Percentiles rank a stretch among this genome's conserved stretches.
phyloP scores from a whole-genome alignment of 2,888 invertebrate genomes.

The Amblyteles armatorius region DNA sequence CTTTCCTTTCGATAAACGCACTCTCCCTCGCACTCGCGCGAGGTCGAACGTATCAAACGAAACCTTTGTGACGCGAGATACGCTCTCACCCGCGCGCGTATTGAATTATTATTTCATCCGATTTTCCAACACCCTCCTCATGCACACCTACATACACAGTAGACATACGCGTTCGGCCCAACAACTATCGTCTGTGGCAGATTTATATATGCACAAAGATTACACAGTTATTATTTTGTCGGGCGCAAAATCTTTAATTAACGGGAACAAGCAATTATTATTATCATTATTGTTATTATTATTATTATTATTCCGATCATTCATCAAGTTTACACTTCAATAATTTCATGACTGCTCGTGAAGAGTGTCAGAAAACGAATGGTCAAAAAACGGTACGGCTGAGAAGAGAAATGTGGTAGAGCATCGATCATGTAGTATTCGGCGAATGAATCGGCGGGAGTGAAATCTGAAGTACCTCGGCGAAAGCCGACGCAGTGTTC shows the following conservation, averaged over 20 bases:
- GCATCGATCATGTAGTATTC: neutral
- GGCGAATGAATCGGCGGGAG: neutral
- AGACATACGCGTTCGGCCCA: conserved; percentile 17
- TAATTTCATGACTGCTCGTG: neutral
- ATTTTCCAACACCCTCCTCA: conserved; percentile 63
- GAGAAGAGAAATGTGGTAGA: neutral
- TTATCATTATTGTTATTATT: neutral
- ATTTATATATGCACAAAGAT: neutral
- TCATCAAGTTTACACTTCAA: neutral
- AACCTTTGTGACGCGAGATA: conserved; percentile 67
- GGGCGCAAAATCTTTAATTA: conserved; percentile 58
- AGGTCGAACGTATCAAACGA: conserved; percentile 64
- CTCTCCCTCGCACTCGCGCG: conserved; percentile 17
- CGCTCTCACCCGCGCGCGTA: conserved; percentile 60
- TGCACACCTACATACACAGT: neutral
- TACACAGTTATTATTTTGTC: conserved; percentile 55
- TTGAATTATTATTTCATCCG: conserved; percentile 69
- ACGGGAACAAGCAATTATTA: neutral
- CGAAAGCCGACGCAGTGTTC: neutral
- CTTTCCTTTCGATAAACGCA: conserved; percentile 35
- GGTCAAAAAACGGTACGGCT: neutral
- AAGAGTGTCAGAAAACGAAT: neutral
- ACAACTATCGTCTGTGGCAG: conserved; percentile 56
- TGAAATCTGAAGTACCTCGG: neutral
- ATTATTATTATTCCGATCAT: neutral